Evolutionary conservation across 2,113 vertebrate genomes (phyloP).

Genomic region (Lagenorhynchus albirostris): DNA sequence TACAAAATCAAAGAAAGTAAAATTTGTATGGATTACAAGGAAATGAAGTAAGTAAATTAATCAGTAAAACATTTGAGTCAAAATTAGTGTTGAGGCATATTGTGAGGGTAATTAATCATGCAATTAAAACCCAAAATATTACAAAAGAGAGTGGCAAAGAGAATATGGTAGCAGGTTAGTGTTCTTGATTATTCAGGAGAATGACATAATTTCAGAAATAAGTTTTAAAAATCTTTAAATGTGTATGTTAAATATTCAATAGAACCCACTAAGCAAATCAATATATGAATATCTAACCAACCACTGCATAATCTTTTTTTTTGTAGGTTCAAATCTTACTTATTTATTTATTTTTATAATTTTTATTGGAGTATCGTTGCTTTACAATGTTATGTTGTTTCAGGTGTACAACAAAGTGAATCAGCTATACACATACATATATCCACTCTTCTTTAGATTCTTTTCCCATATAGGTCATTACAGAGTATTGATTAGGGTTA

Average conservation of each 20-base stretch:
- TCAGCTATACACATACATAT: neutral
- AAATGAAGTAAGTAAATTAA: neutral
- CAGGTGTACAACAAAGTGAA: neutral
- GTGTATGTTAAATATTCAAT: neutral
- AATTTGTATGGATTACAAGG: neutral
- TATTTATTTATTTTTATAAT: neutral
- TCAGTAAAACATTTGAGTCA: neutral
- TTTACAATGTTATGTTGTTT: neutral
- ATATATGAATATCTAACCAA: neutral
- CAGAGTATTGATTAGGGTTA: neutral
- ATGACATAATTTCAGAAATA: neutral
- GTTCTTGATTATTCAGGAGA: neutral
- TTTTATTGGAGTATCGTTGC: neutral
- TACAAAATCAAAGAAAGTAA: neutral
- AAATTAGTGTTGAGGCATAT: neutral
- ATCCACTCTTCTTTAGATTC: neutral
- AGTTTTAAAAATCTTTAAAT: neutral
- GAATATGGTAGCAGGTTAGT: neutral
- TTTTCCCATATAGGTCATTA: neutral
- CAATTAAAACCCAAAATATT: neutral
- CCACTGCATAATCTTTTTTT: neutral
- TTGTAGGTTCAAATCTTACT: neutral
- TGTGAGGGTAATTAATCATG: neutral
- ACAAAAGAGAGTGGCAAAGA: neutral
- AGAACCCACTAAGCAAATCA: neutral